Base-by-base conservation (phyloP, 2,113 vertebrate species). In the Callipepla squamata region DNA sequence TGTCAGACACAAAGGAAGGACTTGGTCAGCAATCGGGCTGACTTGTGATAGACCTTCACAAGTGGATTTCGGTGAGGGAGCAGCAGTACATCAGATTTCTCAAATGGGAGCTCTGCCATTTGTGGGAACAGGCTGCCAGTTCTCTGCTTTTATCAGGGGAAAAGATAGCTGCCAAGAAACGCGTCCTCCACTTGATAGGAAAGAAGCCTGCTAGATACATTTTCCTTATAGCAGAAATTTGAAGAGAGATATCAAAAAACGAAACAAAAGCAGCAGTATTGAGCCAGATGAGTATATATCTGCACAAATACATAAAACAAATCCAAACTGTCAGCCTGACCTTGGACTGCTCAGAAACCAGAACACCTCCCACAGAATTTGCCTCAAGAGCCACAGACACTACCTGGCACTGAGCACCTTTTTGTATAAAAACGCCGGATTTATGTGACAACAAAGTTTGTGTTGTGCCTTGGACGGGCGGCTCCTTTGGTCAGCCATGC, bases 151-250 rank as follows among this genome's bases (percentile, higher is more conserved):
- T 84, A 70, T 75, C 16, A 17, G 40, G 38, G 30, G n/a, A 73
- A 79, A 89, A 81, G 13, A 30, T 30, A 22, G n/a, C 40, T 93
- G 87, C 62, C 89, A 92, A 79, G 78, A 96, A 89, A 87, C 58
- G 66, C 28, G 81, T 75, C 36, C 45, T 86, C 21, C n/a, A 19
- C 72, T 66, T 78, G 84, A 90, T 0, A 1, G 48, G 69, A 79
- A 90, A 94, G 62, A 72, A 89, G 78, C 26, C 63, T 69, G 53
- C 3, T 15, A 76, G 67, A 79, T 7, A 38, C 11, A 58, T 55
- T 81, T 30, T 80, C 32, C 32, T 79, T 61, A 69, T 3, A 92
- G 85, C 40, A 85, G 30, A 72, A 86, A 32, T 53, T 45, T 79
- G 6, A 23, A 18, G 34, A 68, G 25, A 90, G n/a, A 40, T 58